Base-by-base conservation (phyloP, 2,888 invertebrate genomes). In the Asteroscopus sphinx region DNA sequence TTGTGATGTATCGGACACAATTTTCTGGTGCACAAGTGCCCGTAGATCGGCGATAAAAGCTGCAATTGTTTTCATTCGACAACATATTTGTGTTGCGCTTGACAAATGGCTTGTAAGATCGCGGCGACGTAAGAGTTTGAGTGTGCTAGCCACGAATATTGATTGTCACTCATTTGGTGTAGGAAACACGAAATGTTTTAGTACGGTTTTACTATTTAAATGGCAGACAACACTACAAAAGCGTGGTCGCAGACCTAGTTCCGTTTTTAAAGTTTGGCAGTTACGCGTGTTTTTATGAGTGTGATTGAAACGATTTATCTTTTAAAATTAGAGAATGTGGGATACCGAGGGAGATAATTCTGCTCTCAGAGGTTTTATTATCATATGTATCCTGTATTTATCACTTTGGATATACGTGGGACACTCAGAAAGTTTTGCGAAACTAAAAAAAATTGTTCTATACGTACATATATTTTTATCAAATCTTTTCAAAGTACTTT, bases 1-100 rank as follows among this genome's bases (percentile, higher is more conserved):
- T 61, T 54, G 60, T 69, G 60, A 67, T 60, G 74, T 76, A 71
- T 73, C 63, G 75, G 66, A 70, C 64, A 63, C 63, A 72, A 63
- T 73, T 60, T 69, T 75, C 63, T 66, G 63, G 55, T 68, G 67
- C 55, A 67, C 70, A 70, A 72, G 70, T 66, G 63, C 51, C 52
- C 65, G 60, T 64, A 64, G 70, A 78, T 70, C 72, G 75, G 66
- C 77, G 78, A 82, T 82, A 81, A 83, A 80, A 74, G 73, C 77
- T 76, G 77, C 81, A 81, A 87, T 87, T 87, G 87, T 87, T 86
- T 84, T 80, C 78, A 83, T 84, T 84, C 83, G 83, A 85, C 80
- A 87, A 85, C 81, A 82, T 85, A 84, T 86, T 87, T 84, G 83
- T 82, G 75, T 81, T 78, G 76, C 68, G 73, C 68, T 79, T 85